Evolutionary conservation across 2,113 vertebrate genomes (phyloP).

Genomic region (Tragulus kanchil): DNA sequence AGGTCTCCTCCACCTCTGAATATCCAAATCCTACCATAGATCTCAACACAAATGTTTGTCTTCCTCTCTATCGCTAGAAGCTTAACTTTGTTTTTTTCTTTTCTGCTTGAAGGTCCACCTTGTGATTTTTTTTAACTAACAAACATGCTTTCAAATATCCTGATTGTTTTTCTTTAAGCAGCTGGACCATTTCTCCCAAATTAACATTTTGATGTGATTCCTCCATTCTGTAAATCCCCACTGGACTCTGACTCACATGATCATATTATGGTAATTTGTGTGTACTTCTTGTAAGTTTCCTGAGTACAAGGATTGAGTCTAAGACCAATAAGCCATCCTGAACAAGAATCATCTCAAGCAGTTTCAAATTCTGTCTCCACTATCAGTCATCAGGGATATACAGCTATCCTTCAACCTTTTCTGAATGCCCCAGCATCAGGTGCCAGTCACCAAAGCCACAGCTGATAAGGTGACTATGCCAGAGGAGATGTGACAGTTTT

Average conservation of each 20-base stretch:
- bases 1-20: not conserved
- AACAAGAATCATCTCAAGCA: not conserved
- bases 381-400: not conserved
- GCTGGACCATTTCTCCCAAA: not conserved
- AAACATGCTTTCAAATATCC: conserved; percentile 13
- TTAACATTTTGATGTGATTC: not conserved
- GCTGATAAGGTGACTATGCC: not conserved
- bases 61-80: not conserved
- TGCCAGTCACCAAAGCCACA: not conserved
- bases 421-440: not conserved
- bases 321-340: not conserved
- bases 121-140: not conserved
- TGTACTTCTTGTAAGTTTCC: conserved; percentile 8
- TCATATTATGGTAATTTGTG: not conserved
- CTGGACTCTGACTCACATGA: not conserved
- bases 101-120: not conserved
- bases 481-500: not conserved
- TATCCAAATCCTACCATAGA: not conserved
- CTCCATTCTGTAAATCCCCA: not conserved
- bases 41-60: not conserved
- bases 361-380: not conserved
- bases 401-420: fast-evolving
- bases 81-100: not conserved
- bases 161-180: not conserved
- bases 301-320: not conserved